A percentile compares a stretch with the other conserved stretches of the same genome.
phyloP scores from a whole-genome alignment of 2,888 invertebrate genomes.

The Clostera curtula region DNA sequence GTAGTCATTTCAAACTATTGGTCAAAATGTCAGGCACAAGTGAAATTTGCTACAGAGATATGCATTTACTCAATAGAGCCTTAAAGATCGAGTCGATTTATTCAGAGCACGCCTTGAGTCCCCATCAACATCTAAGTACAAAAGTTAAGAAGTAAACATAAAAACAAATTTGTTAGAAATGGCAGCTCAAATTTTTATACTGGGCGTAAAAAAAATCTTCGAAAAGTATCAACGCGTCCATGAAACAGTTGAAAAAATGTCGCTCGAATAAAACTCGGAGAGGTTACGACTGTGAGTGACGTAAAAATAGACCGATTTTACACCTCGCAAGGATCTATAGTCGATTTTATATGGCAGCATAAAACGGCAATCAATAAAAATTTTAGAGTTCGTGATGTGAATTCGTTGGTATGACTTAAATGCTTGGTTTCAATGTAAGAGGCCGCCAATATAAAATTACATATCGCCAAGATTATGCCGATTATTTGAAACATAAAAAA shows the following conservation, averaged over 20 bases:
- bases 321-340: conserved; percentile 54
- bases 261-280: conserved; percentile 56
- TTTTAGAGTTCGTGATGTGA: conserved; percentile 49
- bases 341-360: conserved; percentile 54
- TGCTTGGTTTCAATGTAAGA: conserved; percentile 7
- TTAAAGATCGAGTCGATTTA: too few relatives aligned
- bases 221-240: conserved; percentile 16
- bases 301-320: conserved; percentile 67
- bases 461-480: too few relatives aligned
- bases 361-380: conserved; percentile 59
- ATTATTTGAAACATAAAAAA: too few relatives aligned
- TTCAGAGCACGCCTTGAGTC: conserved; percentile 25
- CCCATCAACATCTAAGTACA: conserved; percentile 31
- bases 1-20: conserved; percentile 13
- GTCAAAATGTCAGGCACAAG: too few relatives aligned
- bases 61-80: too few relatives aligned
- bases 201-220: conserved; percentile 29
- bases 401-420: conserved; percentile 35
- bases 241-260: conserved; percentile 49
- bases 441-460: too few relatives aligned
- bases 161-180: conserved; percentile 35
- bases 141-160: conserved; percentile 31
- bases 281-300: conserved; percentile 49
- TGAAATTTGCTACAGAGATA: too few relatives aligned
- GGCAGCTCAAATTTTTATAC: conserved; percentile 30